Conservation (phyloP, 2,797 vertebrate species). For the Pseudochirops corinnae region DNA sequence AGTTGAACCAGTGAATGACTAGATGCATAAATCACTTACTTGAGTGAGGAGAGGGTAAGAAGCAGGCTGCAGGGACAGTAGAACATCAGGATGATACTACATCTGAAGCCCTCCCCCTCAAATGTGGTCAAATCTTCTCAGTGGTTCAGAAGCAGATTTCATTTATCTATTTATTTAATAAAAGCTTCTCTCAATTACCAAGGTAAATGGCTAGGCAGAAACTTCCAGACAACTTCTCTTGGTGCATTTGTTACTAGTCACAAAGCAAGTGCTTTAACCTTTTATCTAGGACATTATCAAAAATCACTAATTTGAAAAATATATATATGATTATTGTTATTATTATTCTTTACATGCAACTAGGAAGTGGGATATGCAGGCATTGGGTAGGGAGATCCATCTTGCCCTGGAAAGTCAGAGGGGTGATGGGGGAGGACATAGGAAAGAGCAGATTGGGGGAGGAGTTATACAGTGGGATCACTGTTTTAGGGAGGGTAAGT, state of each 20-base stretch:
- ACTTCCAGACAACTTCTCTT: conserved; percentile 41
- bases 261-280: neutral
- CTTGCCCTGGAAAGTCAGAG: too few relatives aligned
- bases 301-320: neutral
- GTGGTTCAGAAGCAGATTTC: neutral
- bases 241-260: neutral
- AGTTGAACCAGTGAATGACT: neutral
- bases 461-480: too few relatives aligned
- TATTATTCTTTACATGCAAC: too few relatives aligned
- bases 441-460: too few relatives aligned
- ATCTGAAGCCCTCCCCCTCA: conserved; percentile 31
- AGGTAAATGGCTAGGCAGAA: conserved; percentile 41
- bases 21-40: neutral
- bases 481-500: too few relatives aligned
- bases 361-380: too few relatives aligned
- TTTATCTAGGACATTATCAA: neutral
- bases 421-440: too few relatives aligned
- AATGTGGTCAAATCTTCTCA: conserved; percentile 32
- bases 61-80: neutral
- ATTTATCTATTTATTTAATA: conserved; percentile 46
- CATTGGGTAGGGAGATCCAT: too few relatives aligned
- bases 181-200: conserved; percentile 44
- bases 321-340: too few relatives aligned
- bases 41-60: too few relatives aligned
- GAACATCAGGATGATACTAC: neutral